A percentile compares a stretch with the other conserved stretches of the same genome.
phyloP scores from a whole-genome alignment of 37 sponge, comb jelly and placozoan species.

The Haliclona indistincta region DNA sequence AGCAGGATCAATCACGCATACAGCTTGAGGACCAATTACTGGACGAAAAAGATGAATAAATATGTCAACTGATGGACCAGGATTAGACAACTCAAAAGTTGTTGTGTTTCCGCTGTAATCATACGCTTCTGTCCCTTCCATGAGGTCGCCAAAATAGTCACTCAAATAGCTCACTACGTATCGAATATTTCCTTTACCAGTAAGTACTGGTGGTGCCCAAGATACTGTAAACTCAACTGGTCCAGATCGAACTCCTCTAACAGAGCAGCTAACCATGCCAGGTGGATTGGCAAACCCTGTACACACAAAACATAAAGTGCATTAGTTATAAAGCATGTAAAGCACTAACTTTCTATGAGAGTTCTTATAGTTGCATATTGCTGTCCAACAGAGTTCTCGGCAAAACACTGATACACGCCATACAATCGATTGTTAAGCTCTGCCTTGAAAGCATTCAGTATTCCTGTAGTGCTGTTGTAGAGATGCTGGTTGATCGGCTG shows the following conservation, averaged over 20 bases:
- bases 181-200: too few species aligned
- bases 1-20: too few species aligned
- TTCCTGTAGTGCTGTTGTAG: not conserved
- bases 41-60: too few species aligned
- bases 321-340: too few species aligned
- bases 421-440: not conserved
- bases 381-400: not conserved
- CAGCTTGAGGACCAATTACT: too few species aligned
- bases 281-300: not conserved
- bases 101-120: too few species aligned
- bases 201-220: constrained; percentile 3
- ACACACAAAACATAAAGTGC: not conserved
- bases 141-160: too few species aligned
- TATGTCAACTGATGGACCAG: too few species aligned
- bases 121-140: too few species aligned
- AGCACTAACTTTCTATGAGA: not conserved
- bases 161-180: too few species aligned
- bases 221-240: not conserved
- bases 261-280: not conserved
- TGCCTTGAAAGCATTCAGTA: not conserved
- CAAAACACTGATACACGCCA: constrained; percentile 8
- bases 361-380: not conserved
- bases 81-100: too few species aligned
- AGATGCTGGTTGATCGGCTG: not conserved
- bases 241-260: not conserved